phyloP scores from a whole-genome alignment of 2,797 vertebrate species.

The Bufotes viridis region DNA sequence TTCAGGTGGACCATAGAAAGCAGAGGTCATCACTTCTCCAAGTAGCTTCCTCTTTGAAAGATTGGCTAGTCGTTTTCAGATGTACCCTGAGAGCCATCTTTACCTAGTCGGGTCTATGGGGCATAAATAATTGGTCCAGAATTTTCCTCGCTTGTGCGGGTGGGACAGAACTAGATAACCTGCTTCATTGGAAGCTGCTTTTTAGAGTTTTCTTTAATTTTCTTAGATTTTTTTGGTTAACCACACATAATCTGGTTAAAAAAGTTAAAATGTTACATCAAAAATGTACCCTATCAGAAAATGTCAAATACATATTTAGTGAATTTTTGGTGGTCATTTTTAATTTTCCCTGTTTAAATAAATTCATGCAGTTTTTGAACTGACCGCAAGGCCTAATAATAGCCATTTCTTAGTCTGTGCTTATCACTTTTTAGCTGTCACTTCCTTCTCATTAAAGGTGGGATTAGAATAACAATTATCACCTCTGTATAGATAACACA shows the following conservation, averaged over 20 bases:
- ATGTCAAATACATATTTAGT: no score
- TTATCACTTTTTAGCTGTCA: no score
- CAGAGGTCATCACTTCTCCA: slow-evolving; percentile 45
- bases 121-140: not conserved
- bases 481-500: no score
- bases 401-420: no score
- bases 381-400: no score
- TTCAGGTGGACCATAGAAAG: slow-evolving; percentile 35
- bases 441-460: no score
- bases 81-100: not conserved
- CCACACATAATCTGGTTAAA: not conserved
- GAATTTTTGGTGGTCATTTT: no score
- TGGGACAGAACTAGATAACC: not conserved
- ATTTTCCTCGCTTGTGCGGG: not conserved
- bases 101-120: not conserved
- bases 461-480: no score
- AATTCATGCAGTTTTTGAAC: no score
- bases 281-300: no score
- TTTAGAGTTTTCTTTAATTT: not conserved
- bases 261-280: not conserved
- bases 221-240: not conserved
- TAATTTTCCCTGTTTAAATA: no score
- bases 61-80: slow-evolving; percentile 7
- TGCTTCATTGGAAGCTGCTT: not conserved
- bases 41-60: slow-evolving; percentile 42